Base-by-base conservation (phyloP, 2,797 vertebrate genomes). In the Propithecus deckenii region DNA sequence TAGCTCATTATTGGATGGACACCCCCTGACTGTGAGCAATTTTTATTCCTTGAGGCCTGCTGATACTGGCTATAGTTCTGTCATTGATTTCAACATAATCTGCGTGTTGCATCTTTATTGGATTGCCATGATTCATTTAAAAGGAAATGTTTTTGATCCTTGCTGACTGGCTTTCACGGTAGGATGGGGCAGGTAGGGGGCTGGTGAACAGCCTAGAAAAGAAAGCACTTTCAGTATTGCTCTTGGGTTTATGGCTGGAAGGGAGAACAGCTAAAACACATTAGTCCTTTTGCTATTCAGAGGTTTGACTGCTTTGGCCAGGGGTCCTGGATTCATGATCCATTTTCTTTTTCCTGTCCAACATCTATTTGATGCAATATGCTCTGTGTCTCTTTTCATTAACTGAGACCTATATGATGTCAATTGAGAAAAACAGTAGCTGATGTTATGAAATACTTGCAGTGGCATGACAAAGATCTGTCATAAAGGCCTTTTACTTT, bases 381-480 rank as follows among this genome's bases (percentile, higher is more conserved):
- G 99, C 98, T 99, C 97, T 97, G 97, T 98, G 99, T 99, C 99
- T 99, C 98, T 98, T 99, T 98, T 98, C 98, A 99, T 99, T 99
- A 99, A 98, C 94, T 96, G 98, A 98, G 97, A 96, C 97, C 96
- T 98, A 98, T 98, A 97, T 99, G 99, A 99, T 99, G 98, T 99
- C 98, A 98, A 99, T 98, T 99, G 99, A 99, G 99, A 99, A 99
- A 98, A 98, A 97, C 97, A 98, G 97, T 98, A 97, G 93, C 96
- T 95, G 97, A 97, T 97, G 97, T 98, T 98, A 98, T 98, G 98
- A 98, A 98, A 98, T 98, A 97, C 84, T 97, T 97, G 90, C 96
- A 98, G 98, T 91, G 92, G 97, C 98, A 98, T 98, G 98, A 98
- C 98, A 98, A 97, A 98, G 98, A 97, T 96, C 98, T 98, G 98